phyloP scores from a whole-genome alignment of 2,888 invertebrate genomes.

The Cataglyphis altisquamis region DNA sequence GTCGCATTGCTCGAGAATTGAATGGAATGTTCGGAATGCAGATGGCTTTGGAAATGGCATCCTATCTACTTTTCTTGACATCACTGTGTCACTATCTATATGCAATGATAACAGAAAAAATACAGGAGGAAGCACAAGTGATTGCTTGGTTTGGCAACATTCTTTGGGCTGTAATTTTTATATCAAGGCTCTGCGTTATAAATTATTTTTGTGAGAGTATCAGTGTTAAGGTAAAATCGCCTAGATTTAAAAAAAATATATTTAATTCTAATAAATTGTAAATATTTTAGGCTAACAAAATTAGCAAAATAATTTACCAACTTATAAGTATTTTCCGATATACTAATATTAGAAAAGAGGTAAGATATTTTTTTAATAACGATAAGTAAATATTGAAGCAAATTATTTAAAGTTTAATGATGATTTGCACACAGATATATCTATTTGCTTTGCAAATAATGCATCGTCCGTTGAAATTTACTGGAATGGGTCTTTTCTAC shows the following conservation, averaged over 20 bases:
- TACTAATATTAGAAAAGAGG: background rate
- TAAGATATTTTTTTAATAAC: background rate
- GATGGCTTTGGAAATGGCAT: background rate
- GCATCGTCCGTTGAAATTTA: background rate
- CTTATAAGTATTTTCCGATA: background rate
- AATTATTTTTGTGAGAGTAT: constrained; percentile 1
- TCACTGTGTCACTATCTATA: background rate
- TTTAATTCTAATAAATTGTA: background rate
- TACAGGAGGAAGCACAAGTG: background rate
- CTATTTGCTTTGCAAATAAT: background rate
- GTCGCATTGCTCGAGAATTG: background rate
- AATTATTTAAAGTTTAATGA: background rate
- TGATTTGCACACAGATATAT: background rate
- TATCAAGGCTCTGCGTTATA: background rate
- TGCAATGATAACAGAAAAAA: background rate
- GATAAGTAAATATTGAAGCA: background rate
- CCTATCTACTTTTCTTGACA: background rate
- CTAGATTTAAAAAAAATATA: background rate
- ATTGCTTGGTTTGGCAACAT: background rate
- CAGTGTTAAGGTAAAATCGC: background rate
- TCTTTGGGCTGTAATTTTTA: background rate
- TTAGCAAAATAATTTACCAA: background rate
- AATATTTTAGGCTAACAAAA: constrained; percentile 21
- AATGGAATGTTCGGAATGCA: constrained; percentile 14
- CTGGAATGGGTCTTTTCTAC: constrained; percentile 21